Conservation (phyloP, 2,113 vertebrate genomes). For the Phocoena phocoena region DNA sequence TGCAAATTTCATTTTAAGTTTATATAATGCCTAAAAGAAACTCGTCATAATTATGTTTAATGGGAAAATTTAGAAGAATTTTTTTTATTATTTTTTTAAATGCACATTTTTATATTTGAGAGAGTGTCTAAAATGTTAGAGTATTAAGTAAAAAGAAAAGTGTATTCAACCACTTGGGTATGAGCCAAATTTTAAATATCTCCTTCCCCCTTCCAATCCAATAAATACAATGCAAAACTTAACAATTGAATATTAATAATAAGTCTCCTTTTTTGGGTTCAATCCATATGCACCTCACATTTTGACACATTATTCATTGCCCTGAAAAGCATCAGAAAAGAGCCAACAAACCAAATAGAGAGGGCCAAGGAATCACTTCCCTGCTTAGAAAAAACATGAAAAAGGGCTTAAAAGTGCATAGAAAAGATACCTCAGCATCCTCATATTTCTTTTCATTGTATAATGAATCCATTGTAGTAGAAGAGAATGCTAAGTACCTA, state of each 20-base stretch:
- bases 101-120: background rate
- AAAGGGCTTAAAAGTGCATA: conserved; percentile 63
- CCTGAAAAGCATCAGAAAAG: conserved; percentile 59
- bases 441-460: conserved; percentile 67
- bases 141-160: background rate
- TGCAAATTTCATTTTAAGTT: conserved; percentile 10
- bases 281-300: conserved; percentile 24
- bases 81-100: background rate
- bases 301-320: conserved; percentile 59
- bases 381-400: conserved; percentile 46
- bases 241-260: conserved; percentile 49
- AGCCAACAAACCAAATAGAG: conserved; percentile 61
- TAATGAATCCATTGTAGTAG: conserved; percentile 50
- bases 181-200: conserved; percentile 43
- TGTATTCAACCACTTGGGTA: background rate
- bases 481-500: conserved; percentile 68
- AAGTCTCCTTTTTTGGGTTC: background rate
- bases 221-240: conserved; percentile 42
- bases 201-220: background rate
- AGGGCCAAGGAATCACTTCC: conserved; percentile 67
- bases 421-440: conserved; percentile 58
- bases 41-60: background rate
- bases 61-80: background rate
- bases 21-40: background rate
- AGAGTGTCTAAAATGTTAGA: conserved; percentile 26